phyloP scores from a whole-genome alignment of 2,113 vertebrate genomes.

The Archocentrus centrarchus region DNA sequence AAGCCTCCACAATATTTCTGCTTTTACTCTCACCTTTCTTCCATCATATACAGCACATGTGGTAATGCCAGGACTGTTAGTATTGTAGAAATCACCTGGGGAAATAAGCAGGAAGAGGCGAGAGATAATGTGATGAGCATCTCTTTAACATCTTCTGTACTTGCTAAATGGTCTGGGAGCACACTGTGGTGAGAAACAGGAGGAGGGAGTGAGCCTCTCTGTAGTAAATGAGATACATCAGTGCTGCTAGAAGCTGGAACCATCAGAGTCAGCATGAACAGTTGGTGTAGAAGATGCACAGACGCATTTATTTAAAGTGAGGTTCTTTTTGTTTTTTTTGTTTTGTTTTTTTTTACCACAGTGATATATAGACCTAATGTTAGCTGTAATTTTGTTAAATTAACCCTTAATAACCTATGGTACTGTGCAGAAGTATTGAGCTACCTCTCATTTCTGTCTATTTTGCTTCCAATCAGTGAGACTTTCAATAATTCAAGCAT shows the following conservation, averaged over 20 bases:
- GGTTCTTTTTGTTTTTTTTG: too few relatives aligned
- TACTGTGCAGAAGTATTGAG: neutral
- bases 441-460: neutral
- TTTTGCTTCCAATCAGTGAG: neutral
- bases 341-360: too few relatives aligned
- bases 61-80: neutral
- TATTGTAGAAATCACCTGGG: neutral
- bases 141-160: conserved; percentile 32
- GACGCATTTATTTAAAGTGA: neutral
- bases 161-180: conserved; percentile 51
- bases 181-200: conserved; percentile 1
- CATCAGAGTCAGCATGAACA: neutral
- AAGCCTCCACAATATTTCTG: neutral
- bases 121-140: conserved; percentile 25
- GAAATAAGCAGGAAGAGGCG: conserved; percentile 11
- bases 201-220: neutral
- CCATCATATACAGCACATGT: neutral
- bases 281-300: neutral
- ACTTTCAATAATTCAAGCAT: neutral
- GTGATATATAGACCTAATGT: neutral
- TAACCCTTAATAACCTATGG: neutral
- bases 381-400: neutral
- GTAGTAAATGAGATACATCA: neutral
- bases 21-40: neutral
- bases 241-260: neutral